Evolutionary conservation across 2,797 vertebrate species (phyloP), one percentile per base, ranked within the genome.

Genomic region (Acipenser ruthenus): DNA sequence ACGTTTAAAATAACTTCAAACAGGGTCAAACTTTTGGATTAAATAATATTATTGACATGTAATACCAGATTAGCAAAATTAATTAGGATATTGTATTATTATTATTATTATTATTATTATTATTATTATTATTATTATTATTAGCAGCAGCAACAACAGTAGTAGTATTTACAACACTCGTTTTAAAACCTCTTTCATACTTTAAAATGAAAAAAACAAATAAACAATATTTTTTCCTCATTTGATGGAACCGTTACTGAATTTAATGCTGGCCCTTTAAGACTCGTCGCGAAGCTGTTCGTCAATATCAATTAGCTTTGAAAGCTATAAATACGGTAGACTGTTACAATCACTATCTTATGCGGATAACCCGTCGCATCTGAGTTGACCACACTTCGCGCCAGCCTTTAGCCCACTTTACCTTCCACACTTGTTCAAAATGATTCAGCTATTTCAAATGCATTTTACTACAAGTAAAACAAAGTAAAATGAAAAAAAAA

Each of bases 291-390:
- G 58, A 50, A 60, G 23, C 47, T 55, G 49, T 60, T 51, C 9
- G n/a, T 66, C 65, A 66, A 60, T 66, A 49, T 11, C 48, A 66
- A 50, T 66, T 50, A 60, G 13, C 52, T 55, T n/a, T 9, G 52
- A 2, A n/a, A 9, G 3, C 48, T 67, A 52, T 52, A 52, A 47
- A 67, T 50, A 60, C 11, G 8, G 12, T 49, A 13, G 12, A n/a
- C 8, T 58, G 12, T 58, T 58, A 59, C 15, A 9, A 52, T 23
- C 18, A 62, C 59, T 58, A 48, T 48, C 59, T 67, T 6, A 60
- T 67, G 18, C 58, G 10, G 50, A 61, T 12, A 15, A 52, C 15
- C 10, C 10, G 10, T 9, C 11, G 49, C 64, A 23, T 8, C 12
- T 3, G 52, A 55, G 8, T 37, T 55, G 52, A 12, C 12, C 52